phyloP scores from a whole-genome alignment of 35 echinoderm and acorn worm genomes.

The Lytechinus variegatus region DNA sequence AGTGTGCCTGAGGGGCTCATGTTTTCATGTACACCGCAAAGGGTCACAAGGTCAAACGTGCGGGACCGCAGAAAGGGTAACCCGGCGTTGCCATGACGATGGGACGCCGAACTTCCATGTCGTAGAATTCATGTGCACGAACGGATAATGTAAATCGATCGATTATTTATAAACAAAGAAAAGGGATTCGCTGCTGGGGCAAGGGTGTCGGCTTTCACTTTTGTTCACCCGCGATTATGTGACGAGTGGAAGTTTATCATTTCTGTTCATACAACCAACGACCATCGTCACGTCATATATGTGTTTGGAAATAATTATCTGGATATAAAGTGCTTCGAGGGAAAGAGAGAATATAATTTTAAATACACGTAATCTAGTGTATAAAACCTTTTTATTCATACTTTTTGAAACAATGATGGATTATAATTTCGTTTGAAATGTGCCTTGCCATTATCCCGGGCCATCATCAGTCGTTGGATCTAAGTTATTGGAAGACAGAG shows the following conservation, averaged over 20 bases:
- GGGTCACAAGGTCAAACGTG: not conserved
- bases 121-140: not conserved
- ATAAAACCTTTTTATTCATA: too few relatives aligned
- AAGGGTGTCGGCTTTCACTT: not conserved
- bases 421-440: not conserved
- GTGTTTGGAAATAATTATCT: too few relatives aligned
- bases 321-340: too few relatives aligned
- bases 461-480: too few relatives aligned
- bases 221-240: not conserved
- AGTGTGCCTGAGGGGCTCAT: not conserved
- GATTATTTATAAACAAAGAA: slow-evolving; percentile 6
- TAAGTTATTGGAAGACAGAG: too few relatives aligned
- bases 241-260: not conserved
- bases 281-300: too few relatives aligned
- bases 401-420: not conserved
- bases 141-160: not conserved
- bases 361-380: too few relatives aligned
- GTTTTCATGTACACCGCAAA: not conserved
- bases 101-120: not conserved
- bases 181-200: not conserved
- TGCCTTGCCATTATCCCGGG: too few relatives aligned
- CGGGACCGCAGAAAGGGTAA: not conserved
- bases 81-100: not conserved
- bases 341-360: too few relatives aligned
- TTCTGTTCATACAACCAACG: not conserved